Percentiles rank a stretch among this genome's conserved stretches.
phyloP scores from a whole-genome alignment of 1,140 invertebrate species.

The Drosophila nigromelanica region DNA sequence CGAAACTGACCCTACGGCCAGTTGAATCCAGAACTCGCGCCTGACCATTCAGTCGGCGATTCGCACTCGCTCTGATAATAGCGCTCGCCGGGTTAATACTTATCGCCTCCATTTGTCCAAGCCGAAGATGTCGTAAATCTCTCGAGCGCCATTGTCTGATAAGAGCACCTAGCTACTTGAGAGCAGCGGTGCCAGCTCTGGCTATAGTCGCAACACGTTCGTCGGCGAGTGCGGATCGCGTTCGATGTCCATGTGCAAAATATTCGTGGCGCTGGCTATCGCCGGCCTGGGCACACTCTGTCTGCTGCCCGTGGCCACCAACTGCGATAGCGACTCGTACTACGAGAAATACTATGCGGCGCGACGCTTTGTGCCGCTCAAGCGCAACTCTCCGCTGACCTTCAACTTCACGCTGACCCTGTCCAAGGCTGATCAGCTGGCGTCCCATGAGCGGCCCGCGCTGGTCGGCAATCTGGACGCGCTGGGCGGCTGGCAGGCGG shows the following conservation, averaged over 20 bases:
- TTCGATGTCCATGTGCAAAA: conserved; percentile 43
- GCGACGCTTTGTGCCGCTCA: conserved; percentile 69
- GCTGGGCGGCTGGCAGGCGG: conserved; percentile 62
- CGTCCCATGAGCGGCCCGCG: conserved; percentile 53
- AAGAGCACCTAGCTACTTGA: background rate
- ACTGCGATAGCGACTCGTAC: conserved; percentile 76
- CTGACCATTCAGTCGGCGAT: conserved; percentile 23
- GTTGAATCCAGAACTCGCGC: background rate
- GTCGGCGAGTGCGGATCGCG: conserved; percentile 27
- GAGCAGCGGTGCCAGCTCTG: background rate
- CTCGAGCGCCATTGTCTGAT: conserved; percentile 27
- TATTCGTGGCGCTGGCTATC: conserved; percentile 44
- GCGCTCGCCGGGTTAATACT: background rate
- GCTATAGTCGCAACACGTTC: conserved; percentile 36
- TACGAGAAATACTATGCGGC: conserved; percentile 80
- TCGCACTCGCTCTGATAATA: conserved; percentile 21
- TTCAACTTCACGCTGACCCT: conserved; percentile 68
- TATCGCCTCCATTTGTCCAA: conserved; percentile 14
- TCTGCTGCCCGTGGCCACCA: conserved; percentile 63
- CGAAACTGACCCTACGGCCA: conserved; percentile 5
- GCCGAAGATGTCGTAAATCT: conserved; percentile 35
- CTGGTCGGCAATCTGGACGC: conserved; percentile 63
- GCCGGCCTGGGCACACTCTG: conserved; percentile 62
- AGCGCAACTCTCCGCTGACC: conserved; percentile 61
- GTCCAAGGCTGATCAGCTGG: conserved; percentile 14